Percentiles rank a stretch among this genome's conserved stretches.
phyloP scores from a whole-genome alignment of 2,888 invertebrate genomes.

The Netelia fuscicornis region DNA sequence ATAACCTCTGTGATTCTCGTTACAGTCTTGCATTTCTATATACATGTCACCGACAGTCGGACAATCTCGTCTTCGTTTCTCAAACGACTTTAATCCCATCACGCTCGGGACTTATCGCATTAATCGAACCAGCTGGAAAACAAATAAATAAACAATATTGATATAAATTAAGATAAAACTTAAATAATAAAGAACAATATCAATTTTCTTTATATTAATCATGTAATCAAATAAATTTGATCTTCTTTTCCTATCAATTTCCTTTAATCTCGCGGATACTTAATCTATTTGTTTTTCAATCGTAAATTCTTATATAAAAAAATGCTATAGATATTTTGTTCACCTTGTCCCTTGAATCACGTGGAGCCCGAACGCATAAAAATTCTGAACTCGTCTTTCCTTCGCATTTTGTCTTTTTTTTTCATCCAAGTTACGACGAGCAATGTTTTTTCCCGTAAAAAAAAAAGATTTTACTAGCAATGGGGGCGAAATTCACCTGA shows the following conservation, averaged over 20 bases:
- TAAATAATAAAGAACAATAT: background rate
- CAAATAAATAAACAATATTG: background rate
- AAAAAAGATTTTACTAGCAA: no score
- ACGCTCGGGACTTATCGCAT: no score
- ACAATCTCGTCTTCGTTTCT: no score
- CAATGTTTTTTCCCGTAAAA: background rate
- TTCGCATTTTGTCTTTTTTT: background rate
- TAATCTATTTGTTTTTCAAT: background rate
- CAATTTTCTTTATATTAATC: background rate
- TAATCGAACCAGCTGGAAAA: no score
- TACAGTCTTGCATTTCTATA: background rate
- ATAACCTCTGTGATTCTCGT: constrained; percentile 13
- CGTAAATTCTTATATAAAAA: background rate
- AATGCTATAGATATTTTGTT: background rate
- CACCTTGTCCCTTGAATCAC: background rate
- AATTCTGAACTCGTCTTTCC: background rate
- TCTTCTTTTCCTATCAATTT: background rate
- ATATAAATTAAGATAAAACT: background rate
- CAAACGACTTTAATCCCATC: no score
- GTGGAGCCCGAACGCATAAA: background rate
- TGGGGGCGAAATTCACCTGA: no score
- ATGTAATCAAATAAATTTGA: background rate
- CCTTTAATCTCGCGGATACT: no score
- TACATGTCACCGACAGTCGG: background rate
- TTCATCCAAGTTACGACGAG: background rate